phyloP scores from a whole-genome alignment of 1,140 invertebrate genomes.

The Bombyx mori region ASM3026992v2 NC_085128.1:18264001-18264500 shows the following conservation, averaged over 20 bases:
- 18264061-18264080: conserved; percentile 89
- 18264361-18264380: not conserved
- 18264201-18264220: conserved; percentile 88
- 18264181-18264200: conserved; percentile 88
- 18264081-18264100: conserved; percentile 82
- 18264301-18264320: too few relatives aligned
- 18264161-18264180: conserved; percentile 83
- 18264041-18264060: conserved; percentile 1
- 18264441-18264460: too few relatives aligned
- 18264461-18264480: too few relatives aligned
- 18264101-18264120: conserved; percentile 83
- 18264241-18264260: conserved; percentile 79
- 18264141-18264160: conserved; percentile 80
- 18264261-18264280: too few relatives aligned
- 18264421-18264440: too few relatives aligned
- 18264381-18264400: not conserved
- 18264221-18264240: conserved; percentile 87
- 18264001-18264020: not conserved
- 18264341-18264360: not conserved
- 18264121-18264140: conserved; percentile 87
- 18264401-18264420: too few relatives aligned
- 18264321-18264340: too few relatives aligned
- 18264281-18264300: too few relatives aligned
- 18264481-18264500: too few relatives aligned
- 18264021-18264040: not conserved